Conservation (phyloP, 92 coral and sea anemone genomes). For the Palythoa heliodiscus region DNA sequence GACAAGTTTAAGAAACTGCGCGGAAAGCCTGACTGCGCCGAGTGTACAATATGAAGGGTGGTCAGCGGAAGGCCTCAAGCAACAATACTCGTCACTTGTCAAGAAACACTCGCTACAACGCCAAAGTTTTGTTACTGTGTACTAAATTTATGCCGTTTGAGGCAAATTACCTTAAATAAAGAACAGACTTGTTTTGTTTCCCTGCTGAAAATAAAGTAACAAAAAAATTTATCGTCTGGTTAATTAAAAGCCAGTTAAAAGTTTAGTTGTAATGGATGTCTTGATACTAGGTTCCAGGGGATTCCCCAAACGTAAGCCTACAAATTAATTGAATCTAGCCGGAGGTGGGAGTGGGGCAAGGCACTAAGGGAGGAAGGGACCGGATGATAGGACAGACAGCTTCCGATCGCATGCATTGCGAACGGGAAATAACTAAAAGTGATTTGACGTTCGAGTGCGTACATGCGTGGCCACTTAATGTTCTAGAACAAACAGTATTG, state of each 20-base stretch:
- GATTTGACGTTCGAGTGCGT: background rate
- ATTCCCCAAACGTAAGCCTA: background rate
- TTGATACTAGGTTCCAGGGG: background rate
- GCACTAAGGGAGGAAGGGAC: too few relatives aligned
- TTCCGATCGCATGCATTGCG: background rate
- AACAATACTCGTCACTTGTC: background rate
- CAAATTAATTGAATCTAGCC: background rate
- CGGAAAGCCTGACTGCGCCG: background rate
- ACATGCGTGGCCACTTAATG: background rate
- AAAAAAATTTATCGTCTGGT: background rate
- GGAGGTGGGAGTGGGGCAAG: background rate
- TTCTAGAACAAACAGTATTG: conserved; percentile 1
- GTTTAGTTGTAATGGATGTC: background rate
- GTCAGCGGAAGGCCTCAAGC: background rate
- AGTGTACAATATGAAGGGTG: background rate
- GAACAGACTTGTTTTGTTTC: too few relatives aligned
- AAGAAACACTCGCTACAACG: background rate
- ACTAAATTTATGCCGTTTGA: background rate
- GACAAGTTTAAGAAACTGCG: background rate
- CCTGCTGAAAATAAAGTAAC: background rate
- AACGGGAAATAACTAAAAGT: background rate
- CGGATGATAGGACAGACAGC: background rate
- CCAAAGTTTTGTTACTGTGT: background rate
- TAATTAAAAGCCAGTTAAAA: background rate
- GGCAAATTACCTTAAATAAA: too few relatives aligned